Conservation (phyloP, 2,888 invertebrate species). For the Melanchra persicariae region DNA sequence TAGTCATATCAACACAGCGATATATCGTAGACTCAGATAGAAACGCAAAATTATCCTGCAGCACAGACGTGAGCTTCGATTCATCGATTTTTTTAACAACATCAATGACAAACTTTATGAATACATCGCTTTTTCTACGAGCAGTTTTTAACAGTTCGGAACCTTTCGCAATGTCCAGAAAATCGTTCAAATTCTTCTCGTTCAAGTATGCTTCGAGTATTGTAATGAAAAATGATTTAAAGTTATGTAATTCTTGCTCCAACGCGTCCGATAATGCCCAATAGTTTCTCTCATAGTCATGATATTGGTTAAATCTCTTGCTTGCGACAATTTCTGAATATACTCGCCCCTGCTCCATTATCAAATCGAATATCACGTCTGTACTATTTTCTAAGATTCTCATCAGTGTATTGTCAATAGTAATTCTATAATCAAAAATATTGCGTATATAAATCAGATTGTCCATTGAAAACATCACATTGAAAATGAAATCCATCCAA, state of each 20-base stretch:
- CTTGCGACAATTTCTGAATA: neutral
- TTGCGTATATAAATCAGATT: neutral
- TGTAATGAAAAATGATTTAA: neutral
- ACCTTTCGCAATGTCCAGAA: neutral
- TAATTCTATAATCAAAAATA: slow-evolving; percentile 10
- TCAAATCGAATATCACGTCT: slow-evolving; percentile 2
- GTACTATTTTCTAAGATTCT: neutral
- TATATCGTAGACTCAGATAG: neutral
- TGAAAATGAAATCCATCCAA: slow-evolving; percentile 8
- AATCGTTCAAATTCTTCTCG: neutral
- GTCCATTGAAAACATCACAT: slow-evolving; percentile 1
- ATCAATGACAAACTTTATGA: neutral
- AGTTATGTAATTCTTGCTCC: neutral
- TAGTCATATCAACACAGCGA: neutral
- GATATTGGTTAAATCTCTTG: neutral
- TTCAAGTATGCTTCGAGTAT: neutral
- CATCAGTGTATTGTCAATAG: slow-evolving; percentile 1
- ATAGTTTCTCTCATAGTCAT: neutral
- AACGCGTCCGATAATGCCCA: neutral
- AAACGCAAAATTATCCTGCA: neutral
- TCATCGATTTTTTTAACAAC: slow-evolving; percentile 7
- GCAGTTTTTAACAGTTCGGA: neutral
- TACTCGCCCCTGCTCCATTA: neutral
- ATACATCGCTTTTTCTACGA: neutral
- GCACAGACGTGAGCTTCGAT: neutral